A percentile compares a stretch with the other conserved stretches of the same genome.
phyloP scores from a whole-genome alignment of 2,888 invertebrate species.

The Folsomia manolachei region DNA sequence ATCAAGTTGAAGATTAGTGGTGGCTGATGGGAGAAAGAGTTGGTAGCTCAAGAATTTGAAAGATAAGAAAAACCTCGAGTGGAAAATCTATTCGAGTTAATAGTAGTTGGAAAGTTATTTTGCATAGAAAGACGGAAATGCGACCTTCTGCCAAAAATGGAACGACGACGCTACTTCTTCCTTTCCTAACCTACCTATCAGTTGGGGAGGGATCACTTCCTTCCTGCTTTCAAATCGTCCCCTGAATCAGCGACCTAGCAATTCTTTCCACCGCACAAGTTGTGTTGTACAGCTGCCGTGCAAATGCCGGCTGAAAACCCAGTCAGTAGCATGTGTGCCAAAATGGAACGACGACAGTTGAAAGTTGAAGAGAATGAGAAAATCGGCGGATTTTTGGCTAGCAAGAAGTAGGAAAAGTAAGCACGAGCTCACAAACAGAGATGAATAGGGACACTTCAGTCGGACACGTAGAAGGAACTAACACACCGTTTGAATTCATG shows the following conservation, averaged over 20 bases:
- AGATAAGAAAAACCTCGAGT: neutral
- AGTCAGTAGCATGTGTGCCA: neutral
- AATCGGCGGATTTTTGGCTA: neutral
- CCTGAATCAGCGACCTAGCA: neutral
- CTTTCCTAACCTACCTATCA: neutral
- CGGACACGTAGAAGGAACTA: neutral
- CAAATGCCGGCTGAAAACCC: too few species aligned
- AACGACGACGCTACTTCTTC: neutral
- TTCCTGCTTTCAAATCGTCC: neutral
- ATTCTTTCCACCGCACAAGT: neutral
- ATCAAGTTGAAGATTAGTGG: constrained; percentile 6
- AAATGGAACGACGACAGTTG: too few species aligned
- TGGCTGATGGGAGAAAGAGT: constrained; percentile 12
- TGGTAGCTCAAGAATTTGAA: neutral
- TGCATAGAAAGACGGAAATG: constrained; percentile 20
- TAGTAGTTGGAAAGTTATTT: constrained; percentile 8
- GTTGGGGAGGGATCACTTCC: constrained; percentile 23
- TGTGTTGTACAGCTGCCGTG: neutral
- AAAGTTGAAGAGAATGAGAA: neutral
- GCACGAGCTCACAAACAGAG: neutral
- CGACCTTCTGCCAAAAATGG: constrained; percentile 21
- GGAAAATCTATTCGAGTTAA: too few species aligned
- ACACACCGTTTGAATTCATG: constrained; percentile 12
- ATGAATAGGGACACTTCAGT: constrained; percentile 14
- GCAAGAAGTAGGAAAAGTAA: neutral